These are phyloP conservation scores for Rosalia funebris DNA, from an alignment of 2,888 invertebrate species.

Conservation along the genomic window DNA sequence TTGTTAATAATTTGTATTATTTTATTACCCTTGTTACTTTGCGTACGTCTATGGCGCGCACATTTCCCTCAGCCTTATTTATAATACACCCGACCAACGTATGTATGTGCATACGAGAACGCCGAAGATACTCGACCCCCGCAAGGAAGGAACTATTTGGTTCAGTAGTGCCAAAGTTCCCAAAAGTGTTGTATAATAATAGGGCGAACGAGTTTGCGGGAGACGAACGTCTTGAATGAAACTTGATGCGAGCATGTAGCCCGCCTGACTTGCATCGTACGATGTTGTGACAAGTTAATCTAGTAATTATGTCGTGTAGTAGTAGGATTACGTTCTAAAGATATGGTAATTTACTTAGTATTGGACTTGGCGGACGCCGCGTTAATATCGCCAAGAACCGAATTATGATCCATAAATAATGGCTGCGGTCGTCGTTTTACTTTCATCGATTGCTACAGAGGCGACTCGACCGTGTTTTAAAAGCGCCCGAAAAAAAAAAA, in stretches of 20 bases:
- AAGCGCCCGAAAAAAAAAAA: no score
- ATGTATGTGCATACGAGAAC: no score
- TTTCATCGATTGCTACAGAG: not conserved
- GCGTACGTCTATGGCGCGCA: no score
- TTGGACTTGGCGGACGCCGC: not conserved
- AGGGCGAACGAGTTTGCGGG: constrained; percentile 28
- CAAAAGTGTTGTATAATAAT: constrained; percentile 25
- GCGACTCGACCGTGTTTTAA: no score
- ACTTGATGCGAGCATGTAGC: not conserved
- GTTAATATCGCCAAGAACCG: constrained; percentile 16
- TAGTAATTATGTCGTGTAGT: not conserved
- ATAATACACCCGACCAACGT: no score
- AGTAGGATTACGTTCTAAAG: not conserved
- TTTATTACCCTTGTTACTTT: no score
- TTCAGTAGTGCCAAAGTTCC: constrained; percentile 32
- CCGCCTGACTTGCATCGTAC: not conserved
- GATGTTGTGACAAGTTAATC: not conserved
- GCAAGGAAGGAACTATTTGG: constrained; percentile 30
- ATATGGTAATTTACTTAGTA: not conserved
- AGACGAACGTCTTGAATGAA: not conserved
- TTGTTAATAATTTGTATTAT: no score
- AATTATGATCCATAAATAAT: constrained; percentile 21
- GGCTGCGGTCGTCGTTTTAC: not conserved
- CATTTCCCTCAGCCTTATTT: no score
- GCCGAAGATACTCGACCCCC: no score